Conservation (phyloP, 1,140 invertebrate genomes). For the Dreissena polymorpha region DNA sequence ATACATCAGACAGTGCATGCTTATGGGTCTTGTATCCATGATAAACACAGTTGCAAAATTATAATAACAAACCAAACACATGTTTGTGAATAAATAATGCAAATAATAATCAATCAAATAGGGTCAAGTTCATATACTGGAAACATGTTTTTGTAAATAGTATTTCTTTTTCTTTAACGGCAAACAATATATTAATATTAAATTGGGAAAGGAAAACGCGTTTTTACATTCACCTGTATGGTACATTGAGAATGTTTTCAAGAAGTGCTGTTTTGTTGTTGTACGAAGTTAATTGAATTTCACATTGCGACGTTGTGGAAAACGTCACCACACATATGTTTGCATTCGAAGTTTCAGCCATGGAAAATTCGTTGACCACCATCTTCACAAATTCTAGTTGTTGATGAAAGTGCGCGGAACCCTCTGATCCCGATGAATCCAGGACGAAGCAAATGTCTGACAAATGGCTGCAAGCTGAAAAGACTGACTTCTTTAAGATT, state of each 20-base stretch:
- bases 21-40: no score
- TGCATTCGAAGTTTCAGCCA: background rate
- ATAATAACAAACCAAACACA: no score
- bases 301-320: background rate
- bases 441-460: slow-evolving; percentile 59
- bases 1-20: no score
- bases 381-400: slow-evolving; percentile 44
- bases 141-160: no score
- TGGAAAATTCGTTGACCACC: slow-evolving; percentile 48
- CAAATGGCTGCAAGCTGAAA: slow-evolving; percentile 30
- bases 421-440: slow-evolving; percentile 57
- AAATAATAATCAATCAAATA: no score
- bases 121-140: no score
- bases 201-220: no score
- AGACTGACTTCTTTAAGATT: no score
- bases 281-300: slow-evolving; percentile 39
- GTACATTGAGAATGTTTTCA: slow-evolving; percentile 38
- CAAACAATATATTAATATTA: no score
- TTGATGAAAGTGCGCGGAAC: slow-evolving; percentile 16
- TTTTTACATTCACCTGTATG: background rate
- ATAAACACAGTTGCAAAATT: no score
- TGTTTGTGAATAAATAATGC: no score
- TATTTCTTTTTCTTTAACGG: no score
- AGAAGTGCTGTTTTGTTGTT: slow-evolving; percentile 17
- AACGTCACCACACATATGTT: slow-evolving; percentile 30